phyloP scores from a whole-genome alignment of 2,797 vertebrate species.

The Anas capensis region DNA sequence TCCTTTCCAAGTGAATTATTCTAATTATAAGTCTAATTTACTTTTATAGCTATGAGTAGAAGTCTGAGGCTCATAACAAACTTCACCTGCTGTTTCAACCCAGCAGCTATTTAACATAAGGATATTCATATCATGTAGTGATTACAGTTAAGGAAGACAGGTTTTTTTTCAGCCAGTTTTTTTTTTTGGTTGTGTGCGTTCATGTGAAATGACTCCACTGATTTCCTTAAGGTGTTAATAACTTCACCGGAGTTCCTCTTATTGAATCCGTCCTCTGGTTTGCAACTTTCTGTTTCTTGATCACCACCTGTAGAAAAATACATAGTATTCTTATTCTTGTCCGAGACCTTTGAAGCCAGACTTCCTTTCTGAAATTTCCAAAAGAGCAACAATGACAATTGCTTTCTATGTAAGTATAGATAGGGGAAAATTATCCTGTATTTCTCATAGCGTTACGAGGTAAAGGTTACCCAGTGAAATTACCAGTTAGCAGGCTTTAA shows the following conservation, averaged over 20 bases:
- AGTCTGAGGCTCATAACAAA: not conserved
- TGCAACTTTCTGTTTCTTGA: not conserved
- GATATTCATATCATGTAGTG: not conserved
- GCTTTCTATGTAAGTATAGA: not conserved
- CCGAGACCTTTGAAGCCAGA: not conserved
- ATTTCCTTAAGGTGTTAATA: not conserved
- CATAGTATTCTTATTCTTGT: not conserved
- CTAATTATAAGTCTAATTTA: too few relatives aligned
- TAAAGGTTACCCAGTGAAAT: not conserved
- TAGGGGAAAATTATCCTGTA: not conserved
- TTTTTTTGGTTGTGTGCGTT: not conserved
- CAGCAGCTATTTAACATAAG: not conserved
- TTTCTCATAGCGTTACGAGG: not conserved
- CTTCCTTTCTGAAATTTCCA: not conserved
- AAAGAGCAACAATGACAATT: not conserved
- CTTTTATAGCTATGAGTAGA: not conserved
- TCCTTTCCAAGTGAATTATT: too few relatives aligned
- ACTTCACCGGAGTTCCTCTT: not conserved
- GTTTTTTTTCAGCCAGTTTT: not conserved
- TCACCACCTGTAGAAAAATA: not conserved
- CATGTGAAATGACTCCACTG: not conserved
- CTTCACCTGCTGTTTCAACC: not conserved
- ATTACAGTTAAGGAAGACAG: not conserved
- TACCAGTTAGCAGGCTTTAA: not conserved
- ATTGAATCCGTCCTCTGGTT: not conserved